These are phyloP conservation scores for Psittacula cyanocephala DNA, from an alignment of 2,113 vertebrate species.

Conservation along the genomic window DNA sequence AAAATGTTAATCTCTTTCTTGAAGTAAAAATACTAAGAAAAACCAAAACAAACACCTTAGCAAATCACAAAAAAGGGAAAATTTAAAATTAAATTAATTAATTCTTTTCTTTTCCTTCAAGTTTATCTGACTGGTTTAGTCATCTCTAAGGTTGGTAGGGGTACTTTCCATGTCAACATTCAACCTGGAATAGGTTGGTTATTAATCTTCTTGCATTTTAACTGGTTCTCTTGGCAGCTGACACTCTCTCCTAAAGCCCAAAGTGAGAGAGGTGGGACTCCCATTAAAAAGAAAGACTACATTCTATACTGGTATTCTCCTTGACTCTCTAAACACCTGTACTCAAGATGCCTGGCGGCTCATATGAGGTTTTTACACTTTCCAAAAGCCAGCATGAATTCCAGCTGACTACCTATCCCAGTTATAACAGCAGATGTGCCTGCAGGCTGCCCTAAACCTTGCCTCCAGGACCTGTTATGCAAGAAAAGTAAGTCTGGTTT, in stretches of 20 bases:
- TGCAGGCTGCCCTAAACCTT: background rate
- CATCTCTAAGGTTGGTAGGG: background rate
- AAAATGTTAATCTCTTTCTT: background rate
- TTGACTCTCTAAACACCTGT: background rate
- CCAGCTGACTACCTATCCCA: too few relatives aligned
- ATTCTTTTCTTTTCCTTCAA: background rate
- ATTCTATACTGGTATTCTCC: too few relatives aligned
- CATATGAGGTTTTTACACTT: background rate
- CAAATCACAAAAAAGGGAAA: background rate
- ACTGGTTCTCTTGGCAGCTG: background rate
- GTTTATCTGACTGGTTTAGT: background rate
- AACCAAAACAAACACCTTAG: background rate
- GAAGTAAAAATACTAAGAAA: background rate
- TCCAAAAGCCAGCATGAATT: background rate
- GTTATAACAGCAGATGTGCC: background rate
- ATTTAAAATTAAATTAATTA: background rate
- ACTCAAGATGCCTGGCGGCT: rapidly evolving
- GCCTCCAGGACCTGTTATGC: rapidly evolving
- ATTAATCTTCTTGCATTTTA: background rate
- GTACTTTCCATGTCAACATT: background rate
- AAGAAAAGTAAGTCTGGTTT: background rate
- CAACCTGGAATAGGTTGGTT: background rate
- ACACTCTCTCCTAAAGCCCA: background rate
- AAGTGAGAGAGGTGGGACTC: background rate
- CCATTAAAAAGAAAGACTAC: background rate